Evolutionary conservation across 2,113 vertebrate genomes (phyloP).

Genomic region (Cololabis saira): DNA sequence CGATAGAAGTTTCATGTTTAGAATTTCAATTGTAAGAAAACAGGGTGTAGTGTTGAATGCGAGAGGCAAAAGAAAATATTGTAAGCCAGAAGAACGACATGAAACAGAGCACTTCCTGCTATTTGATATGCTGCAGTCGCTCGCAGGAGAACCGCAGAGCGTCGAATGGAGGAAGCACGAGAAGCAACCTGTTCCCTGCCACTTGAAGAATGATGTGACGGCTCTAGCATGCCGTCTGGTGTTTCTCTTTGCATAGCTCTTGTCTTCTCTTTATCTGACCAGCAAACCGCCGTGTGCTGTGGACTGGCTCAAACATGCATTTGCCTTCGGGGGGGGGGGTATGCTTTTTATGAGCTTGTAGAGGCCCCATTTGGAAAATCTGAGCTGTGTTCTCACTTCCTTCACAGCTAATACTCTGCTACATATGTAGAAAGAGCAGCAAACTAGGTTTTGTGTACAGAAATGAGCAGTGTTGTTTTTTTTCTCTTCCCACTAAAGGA

Average conservation of each 20-base stretch:
- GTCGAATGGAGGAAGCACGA: not conserved
- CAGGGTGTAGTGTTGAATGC: too few species aligned
- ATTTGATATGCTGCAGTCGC: conserved; percentile 1
- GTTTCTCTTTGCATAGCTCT: not conserved
- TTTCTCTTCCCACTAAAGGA: too few species aligned
- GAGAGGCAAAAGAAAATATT: too few species aligned
- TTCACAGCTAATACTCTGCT: conserved; percentile 26
- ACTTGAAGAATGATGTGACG: conserved; percentile 1
- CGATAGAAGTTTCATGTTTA: too few species aligned
- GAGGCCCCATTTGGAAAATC: conserved; percentile 44
- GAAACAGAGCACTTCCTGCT: conserved; percentile 34
- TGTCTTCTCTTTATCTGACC: not conserved
- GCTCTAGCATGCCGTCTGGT: not conserved
- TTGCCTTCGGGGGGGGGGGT: conserved; percentile 44
- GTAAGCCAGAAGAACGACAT: not conserved
- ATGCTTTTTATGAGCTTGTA: conserved; percentile 46
- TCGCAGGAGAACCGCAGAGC: not conserved
- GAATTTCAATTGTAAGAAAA: too few species aligned
- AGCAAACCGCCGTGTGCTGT: conserved; percentile 8
- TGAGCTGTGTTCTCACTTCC: conserved; percentile 36
- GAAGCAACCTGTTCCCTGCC: conserved; percentile 16
- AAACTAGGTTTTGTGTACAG: conserved; percentile 5
- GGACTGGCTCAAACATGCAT: conserved; percentile 28
- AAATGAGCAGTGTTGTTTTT: too few species aligned
- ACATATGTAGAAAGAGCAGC: not conserved